A percentile compares a stretch with the other conserved stretches of the same genome.
Evolutionary conservation across 2,888 invertebrate species (phyloP).

Genomic region (Microctonus hyperodae): DNA sequence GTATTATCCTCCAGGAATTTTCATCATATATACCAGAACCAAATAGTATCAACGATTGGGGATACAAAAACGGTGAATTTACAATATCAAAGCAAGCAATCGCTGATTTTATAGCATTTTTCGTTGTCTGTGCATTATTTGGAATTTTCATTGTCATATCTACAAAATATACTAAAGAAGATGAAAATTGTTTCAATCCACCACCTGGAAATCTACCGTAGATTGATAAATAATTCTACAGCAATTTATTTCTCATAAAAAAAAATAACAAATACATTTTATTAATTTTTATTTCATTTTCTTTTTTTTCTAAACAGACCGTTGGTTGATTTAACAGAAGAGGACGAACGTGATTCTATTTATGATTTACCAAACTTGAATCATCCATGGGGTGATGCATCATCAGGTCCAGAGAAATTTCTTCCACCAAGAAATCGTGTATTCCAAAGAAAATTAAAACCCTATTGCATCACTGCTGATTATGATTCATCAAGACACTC

Average conservation of each 20-base stretch:
- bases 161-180: slow-evolving; percentile 39
- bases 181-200: slow-evolving; percentile 17
- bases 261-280: neutral
- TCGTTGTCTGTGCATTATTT: slow-evolving; percentile 43
- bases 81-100: slow-evolving; percentile 35
- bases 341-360: slow-evolving; percentile 1
- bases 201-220: slow-evolving; percentile 13
- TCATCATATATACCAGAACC: slow-evolving; percentile 31
- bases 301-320: neutral
- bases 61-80: slow-evolving; percentile 19
- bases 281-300: neutral
- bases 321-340: slow-evolving; percentile 18
- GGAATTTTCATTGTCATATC: slow-evolving; percentile 44
- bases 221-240: neutral
- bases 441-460: neutral
- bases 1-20: slow-evolving; percentile 35
- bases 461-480: slow-evolving; percentile 1
- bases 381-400: slow-evolving; percentile 35
- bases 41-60: slow-evolving; percentile 30
- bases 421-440: neutral
- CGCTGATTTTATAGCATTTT: slow-evolving; percentile 45
- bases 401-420: slow-evolving; percentile 13
- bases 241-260: neutral
- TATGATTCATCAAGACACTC: slow-evolving; percentile 4
- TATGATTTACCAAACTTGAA: slow-evolving; percentile 10